Evolutionary conservation across 2,113 vertebrate species (phyloP), one percentile per base, ranked within the genome.

Genomic region (Spheniscus mendiculus): DNA sequence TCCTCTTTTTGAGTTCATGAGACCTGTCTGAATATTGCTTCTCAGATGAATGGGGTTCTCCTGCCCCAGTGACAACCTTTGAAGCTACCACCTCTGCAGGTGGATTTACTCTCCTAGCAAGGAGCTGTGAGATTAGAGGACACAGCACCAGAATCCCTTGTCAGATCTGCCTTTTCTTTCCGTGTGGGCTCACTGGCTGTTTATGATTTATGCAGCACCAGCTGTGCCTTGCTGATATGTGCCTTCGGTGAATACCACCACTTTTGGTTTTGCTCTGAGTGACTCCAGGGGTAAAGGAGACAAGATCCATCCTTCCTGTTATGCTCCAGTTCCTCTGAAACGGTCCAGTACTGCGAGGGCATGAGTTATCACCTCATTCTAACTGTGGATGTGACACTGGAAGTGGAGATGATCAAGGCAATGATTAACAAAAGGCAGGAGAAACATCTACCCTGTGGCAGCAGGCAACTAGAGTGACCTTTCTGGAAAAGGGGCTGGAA

Each of bases 281-380:
- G n/a, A 44, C 40, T 70, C 34, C 22, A 62, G 25, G 12, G 26
- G n/a, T 29, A 58, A 73, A 81, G 58, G 8, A 69, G 36, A 73
- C 1, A 7, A 71, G 69, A 32, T 45, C 27, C n/a, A 40, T 20
- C 32, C 29, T 38, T 78, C 21, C 59, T 45, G 11, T n/a, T 59
- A 50, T 53, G 63, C n/a, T 70, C 30, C 19, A 66, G 40, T 67
- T 88, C 73, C 47, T 77, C 72, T 73, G 59, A 76, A 89, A 87
- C 27, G 27, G 40, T 56, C 42, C 21, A 59, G 0, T 7, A 47
- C 7, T 14, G 13, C 0, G 0, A 82, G 55, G 17, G 36, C n/a
- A 63, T 5, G 55, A 71, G 27, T 45, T 86, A 50, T 3, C 38
- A 56, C 9, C 59, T 73, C 20, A 25, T 55, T 52, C n/a, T 62